Evolutionary conservation across 2,888 invertebrate genomes (phyloP).

Genomic region (Lapara coniferarum): DNA sequence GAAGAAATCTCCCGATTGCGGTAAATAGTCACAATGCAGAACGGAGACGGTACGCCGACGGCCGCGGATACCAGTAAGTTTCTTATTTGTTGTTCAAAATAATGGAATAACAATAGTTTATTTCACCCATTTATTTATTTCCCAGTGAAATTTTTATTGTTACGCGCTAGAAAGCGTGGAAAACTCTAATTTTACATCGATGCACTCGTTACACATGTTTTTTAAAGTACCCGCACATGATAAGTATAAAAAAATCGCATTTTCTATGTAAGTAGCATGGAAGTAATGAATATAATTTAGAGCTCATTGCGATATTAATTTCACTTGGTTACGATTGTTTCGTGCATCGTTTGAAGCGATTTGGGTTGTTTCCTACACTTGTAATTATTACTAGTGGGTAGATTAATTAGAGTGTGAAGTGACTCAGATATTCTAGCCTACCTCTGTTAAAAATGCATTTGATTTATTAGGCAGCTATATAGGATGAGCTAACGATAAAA

Average conservation of each 20-base stretch:
- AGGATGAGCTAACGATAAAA: not conserved
- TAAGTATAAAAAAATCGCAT: slow-evolving; percentile 7
- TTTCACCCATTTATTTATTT: slow-evolving; percentile 64
- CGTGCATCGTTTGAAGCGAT: slow-evolving; percentile 70
- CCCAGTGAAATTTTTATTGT: slow-evolving; percentile 34
- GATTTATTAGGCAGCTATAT: slow-evolving; percentile 55
- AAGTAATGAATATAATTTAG: slow-evolving; percentile 30
- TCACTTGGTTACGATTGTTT: slow-evolving; percentile 66
- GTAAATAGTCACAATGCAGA: slow-evolving; percentile 73
- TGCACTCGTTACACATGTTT: slow-evolving; percentile 50
- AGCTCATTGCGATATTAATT: slow-evolving; percentile 54
- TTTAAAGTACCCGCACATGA: slow-evolving; percentile 65
- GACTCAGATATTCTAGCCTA: slow-evolving; percentile 73
- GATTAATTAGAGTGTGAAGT: slow-evolving; percentile 81
- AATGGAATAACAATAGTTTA: slow-evolving; percentile 61
- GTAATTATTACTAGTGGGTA: slow-evolving; percentile 75
- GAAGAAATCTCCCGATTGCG: slow-evolving; percentile 67
- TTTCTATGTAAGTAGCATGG: slow-evolving; percentile 3
- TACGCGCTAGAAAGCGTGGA: slow-evolving; percentile 11
- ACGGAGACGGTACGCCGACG: slow-evolving; percentile 75
- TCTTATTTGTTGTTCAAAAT: slow-evolving; percentile 66
- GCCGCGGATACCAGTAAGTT: slow-evolving; percentile 72
- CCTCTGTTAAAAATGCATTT: slow-evolving; percentile 68
- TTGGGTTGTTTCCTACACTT: slow-evolving; percentile 70
- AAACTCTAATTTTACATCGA: slow-evolving; percentile 31